These are phyloP conservation scores for Natrix natrix DNA, from an alignment of 2,797 vertebrate species.

Conservation along the genomic window DNA sequence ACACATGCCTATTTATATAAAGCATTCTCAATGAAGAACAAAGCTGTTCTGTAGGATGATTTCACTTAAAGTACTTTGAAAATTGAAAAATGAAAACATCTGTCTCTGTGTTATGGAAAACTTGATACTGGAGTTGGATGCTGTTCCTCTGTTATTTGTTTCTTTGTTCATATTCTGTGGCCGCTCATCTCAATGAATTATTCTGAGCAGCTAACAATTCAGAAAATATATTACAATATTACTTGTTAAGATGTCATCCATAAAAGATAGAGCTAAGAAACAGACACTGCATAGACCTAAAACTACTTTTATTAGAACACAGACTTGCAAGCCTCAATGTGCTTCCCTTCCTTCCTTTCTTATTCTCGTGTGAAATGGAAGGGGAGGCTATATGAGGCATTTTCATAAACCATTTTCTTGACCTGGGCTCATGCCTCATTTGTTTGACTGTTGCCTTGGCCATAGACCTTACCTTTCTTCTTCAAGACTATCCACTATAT, in stretches of 20 bases:
- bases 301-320: not conserved
- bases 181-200: not conserved
- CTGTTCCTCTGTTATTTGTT: not conserved
- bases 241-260: not conserved
- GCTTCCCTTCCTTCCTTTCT: not conserved
- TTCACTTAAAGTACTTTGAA: not conserved
- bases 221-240: not conserved
- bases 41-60: not conserved
- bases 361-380: not conserved
- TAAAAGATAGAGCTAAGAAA: not conserved
- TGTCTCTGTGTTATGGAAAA: not conserved
- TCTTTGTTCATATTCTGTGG: not conserved
- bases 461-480: not conserved
- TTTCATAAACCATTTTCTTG: not conserved
- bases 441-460: not conserved
- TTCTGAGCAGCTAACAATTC: not conserved
- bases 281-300: not conserved
- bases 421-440: not conserved
- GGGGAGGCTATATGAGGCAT: not conserved
- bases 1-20: not conserved
- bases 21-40: not conserved
- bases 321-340: not conserved
- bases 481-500: not conserved
- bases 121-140: not conserved
- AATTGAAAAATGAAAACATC: not conserved